Conservation (phyloP, 2,888 invertebrate genomes). For the Coremacera marginata region DNA sequence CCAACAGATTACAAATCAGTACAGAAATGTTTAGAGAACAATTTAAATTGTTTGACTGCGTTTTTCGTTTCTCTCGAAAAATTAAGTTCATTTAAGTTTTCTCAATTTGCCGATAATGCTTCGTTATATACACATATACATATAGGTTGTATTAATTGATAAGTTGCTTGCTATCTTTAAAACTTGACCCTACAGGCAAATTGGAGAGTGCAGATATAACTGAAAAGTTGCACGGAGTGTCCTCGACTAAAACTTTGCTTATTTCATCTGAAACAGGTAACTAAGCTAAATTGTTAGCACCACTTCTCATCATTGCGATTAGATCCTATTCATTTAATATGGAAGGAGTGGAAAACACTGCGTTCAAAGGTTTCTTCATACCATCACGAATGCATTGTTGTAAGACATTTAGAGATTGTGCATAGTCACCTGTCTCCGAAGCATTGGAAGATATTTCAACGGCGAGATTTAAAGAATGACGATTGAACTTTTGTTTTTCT, state of each 20-base stretch:
- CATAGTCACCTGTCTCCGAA: slow-evolving; percentile 62
- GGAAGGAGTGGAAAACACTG: slow-evolving; percentile 38
- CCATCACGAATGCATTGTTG: too few species aligned
- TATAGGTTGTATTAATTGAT: not conserved
- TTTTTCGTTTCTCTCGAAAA: not conserved
- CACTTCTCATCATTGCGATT: slow-evolving; percentile 67
- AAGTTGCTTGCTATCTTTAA: slow-evolving; percentile 15
- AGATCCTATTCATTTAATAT: slow-evolving; percentile 57
- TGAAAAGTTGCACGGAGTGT: slow-evolving; percentile 79
- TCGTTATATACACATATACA: not conserved
- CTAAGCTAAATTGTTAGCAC: slow-evolving; percentile 63
- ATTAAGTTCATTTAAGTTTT: too few species aligned
- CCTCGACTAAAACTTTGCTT: slow-evolving; percentile 77
- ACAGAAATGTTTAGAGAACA: not conserved
- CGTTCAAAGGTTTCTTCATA: too few species aligned
- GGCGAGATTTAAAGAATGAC: slow-evolving; percentile 60
- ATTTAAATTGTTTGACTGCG: not conserved
- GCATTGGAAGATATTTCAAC: slow-evolving; percentile 68
- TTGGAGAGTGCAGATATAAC: too few species aligned
- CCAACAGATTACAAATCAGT: not conserved
- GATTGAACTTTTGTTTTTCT: slow-evolving; percentile 34
- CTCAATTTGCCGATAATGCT: too few species aligned
- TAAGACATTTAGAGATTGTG: slow-evolving; percentile 56
- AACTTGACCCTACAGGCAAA: slow-evolving; percentile 72
- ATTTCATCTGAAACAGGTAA: slow-evolving; percentile 72